Base-by-base conservation (phyloP, 2,888 invertebrate species). In the Diaperis boleti region DNA sequence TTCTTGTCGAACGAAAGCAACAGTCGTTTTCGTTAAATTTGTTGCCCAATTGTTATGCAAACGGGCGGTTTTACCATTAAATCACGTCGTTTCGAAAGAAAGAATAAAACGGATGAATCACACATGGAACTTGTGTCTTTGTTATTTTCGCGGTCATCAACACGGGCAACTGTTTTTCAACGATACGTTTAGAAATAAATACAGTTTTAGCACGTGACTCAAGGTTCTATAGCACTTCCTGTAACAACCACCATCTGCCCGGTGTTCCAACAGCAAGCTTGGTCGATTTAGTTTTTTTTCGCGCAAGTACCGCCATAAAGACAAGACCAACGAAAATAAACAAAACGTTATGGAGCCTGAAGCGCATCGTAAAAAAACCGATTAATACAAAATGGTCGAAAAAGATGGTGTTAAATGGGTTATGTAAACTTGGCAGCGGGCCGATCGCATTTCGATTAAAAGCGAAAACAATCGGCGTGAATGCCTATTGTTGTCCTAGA, bases 401-500 rank as follows among this genome's bases (percentile, higher is more conserved):
- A 52, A 14, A 52, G 35, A 35, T 37, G 52, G 5, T 4, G 37
- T 22, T 37, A 54, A 54, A 42, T 54, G 42, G 54, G 54, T 54
- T 42, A 54, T 26, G 42, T 54, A 54, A 54, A 41, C 54, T 41
- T 54, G 41, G 54, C 54, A 41, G n/a, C 41, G 17, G 18, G 29
- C 15, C 39, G 26, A 5, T 26, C 14, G 39, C 18, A 20, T 37
- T 35, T 18, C 3, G n/a, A 8, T 18, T 29, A 13, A 20, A 22
- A 13, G 45, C 10, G 26, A 18, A 42, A 45, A 45, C 29, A 26
- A 45, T 45, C 8, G 6, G 26, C 44, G 2, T 14, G 10, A 26
- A 29, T n/a, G n/a, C n/a, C n/a, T n/a, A n/a, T n/a, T n/a, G n/a
- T n/a, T n/a, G n/a, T n/a, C n/a, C n/a, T n/a, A n/a, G n/a, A n/a